Evolutionary conservation across 2,113 vertebrate genomes (phyloP).

Genomic region (Fulmarus glacialis): DNA sequence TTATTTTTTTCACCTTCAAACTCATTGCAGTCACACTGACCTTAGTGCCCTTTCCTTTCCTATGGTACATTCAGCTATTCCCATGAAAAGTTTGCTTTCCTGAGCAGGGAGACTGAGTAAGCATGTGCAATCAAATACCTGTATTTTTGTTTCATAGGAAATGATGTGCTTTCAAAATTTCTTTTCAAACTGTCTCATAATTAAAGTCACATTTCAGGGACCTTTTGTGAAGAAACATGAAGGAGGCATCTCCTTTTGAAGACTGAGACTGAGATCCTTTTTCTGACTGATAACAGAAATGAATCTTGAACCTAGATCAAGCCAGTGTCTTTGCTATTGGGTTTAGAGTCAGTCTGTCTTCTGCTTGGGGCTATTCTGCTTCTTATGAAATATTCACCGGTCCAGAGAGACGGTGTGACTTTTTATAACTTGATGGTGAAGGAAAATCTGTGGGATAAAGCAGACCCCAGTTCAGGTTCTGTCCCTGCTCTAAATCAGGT

Average conservation of each 20-base stretch:
- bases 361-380: conserved; percentile 52
- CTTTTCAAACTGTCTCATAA: not conserved
- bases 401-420: conserved; percentile 18
- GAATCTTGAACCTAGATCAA: not conserved
- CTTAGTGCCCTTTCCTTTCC: not conserved
- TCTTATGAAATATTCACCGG: conserved; percentile 53
- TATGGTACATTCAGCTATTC: not conserved
- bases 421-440: not conserved
- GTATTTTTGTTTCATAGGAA: not conserved
- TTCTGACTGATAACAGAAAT: not conserved
- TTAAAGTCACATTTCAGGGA: not conserved
- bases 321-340: not conserved
- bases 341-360: conserved; percentile 27
- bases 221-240: not conserved
- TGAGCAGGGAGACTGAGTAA: not conserved
- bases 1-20: not conserved
- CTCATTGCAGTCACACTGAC: not conserved
- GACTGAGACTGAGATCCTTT: not conserved
- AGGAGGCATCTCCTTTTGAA: not conserved
- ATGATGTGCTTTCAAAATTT: not conserved
- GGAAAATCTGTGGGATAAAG: not conserved
- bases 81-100: not conserved
- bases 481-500: not conserved
- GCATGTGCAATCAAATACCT: not conserved
- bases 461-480: not conserved